phyloP scores from a whole-genome alignment of 2,888 invertebrate genomes.

The Parnassius smintheus region DNA sequence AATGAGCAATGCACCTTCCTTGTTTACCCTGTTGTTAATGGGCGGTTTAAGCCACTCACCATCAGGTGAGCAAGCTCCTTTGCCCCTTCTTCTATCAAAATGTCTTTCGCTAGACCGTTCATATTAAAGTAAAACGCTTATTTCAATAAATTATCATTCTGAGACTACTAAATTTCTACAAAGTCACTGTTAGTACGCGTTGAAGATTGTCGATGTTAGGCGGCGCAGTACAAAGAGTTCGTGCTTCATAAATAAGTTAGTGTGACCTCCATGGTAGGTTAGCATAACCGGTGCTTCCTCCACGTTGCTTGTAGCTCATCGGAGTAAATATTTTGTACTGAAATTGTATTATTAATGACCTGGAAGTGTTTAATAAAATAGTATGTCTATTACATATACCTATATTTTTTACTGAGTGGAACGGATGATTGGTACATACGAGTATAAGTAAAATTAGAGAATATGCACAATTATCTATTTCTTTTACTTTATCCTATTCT shows the following conservation, averaged over 20 bases:
- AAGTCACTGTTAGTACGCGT: constrained; percentile 15
- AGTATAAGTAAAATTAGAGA: too few species aligned
- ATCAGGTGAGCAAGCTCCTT: too few species aligned
- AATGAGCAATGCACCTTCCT: too few species aligned
- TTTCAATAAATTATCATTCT: constrained; percentile 16
- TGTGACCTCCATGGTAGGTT: constrained; percentile 55
- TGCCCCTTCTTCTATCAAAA: too few species aligned
- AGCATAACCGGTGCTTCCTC: constrained; percentile 36
- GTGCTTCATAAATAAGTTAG: constrained; percentile 67
- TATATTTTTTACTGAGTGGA: too few species aligned
- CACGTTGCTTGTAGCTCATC: constrained; percentile 34
- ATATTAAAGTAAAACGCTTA: constrained; percentile 13
- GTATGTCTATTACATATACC: too few species aligned
- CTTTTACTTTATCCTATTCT: too few species aligned
- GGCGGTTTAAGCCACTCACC: too few species aligned
- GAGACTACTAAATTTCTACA: constrained; percentile 12
- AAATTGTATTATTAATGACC: constrained; percentile 24
- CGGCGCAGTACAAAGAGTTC: constrained; percentile 65
- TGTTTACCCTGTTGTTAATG: too few species aligned
- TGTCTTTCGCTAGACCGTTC: neutral
- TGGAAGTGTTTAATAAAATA: constrained; percentile 1
- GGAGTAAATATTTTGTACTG: constrained; percentile 37
- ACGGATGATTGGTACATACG: too few species aligned
- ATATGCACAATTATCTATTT: too few species aligned
- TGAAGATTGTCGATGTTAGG: constrained; percentile 57